Base-by-base conservation (phyloP, 2,888 invertebrate species). In the Agapostemon virescens region DNA sequence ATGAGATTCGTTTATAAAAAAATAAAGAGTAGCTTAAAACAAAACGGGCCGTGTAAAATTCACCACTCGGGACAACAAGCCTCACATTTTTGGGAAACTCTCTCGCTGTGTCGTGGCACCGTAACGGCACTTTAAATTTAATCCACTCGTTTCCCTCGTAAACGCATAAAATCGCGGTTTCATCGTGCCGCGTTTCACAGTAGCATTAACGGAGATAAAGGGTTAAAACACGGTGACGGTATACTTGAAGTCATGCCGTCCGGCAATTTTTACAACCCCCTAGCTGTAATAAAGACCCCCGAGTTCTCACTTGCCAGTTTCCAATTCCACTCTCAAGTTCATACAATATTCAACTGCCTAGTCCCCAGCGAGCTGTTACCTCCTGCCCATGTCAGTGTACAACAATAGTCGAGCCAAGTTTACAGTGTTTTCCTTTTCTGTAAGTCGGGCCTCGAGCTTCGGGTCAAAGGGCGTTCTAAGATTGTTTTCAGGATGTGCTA, bases 261-360 rank as follows among this genome's bases (percentile, higher is more conserved):
- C 30, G 9, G 58, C 52, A 52, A 52, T 58, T 58, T 33, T 61
- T 61, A 61, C 61, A 33, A 20, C 33, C 11, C 11, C 11, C 3
- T 17, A 30, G 9, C 30, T 33, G 20, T 61, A 61, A 61, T 61
- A 61, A 61, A 61, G 20, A 61, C 3, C 33, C 33, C 30, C 9
- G 58, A 52, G 61, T 20, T 61, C 61, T 61, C 33, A 1, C 33
- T 30, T 33, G 33, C 20, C 20, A 61, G 61, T 30, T 61, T 11
- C 61, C 61, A 33, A 33, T 61, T 61, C 30, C 33, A 33, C 30
- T 61, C 20, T 20, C 20, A 61, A 61, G 61, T 61, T 61, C 61
- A 61, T 61, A 33, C 61, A 61, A 61, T 61, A 61, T 61, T 61
- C 61, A 61, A 61, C 30, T 20, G 11, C 30, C 58, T 11, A 17